Conservation (phyloP, 2,113 vertebrate genomes). For the Megaleporinus macrocephalus region DNA sequence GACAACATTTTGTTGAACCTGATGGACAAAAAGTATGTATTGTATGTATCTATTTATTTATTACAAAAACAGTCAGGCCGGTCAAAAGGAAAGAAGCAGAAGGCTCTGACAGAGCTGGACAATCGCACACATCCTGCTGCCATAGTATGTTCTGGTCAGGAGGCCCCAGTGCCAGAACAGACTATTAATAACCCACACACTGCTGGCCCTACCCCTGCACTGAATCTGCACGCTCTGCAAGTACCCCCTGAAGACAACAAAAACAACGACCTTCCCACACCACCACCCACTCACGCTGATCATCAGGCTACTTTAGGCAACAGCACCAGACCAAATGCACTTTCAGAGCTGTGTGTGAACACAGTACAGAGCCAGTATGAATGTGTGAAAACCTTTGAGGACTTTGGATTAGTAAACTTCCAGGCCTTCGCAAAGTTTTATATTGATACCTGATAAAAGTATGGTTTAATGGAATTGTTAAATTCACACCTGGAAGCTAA, state of each 20-base stretch:
- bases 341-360: slow-evolving; percentile 10
- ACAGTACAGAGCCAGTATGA: not conserved
- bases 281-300: slow-evolving; percentile 63
- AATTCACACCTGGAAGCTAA: not conserved
- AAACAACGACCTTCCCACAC: slow-evolving; percentile 74
- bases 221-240: slow-evolving; percentile 66
- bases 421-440: not conserved
- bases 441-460: not conserved
- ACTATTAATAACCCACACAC: slow-evolving; percentile 69
- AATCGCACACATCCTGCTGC: slow-evolving; percentile 14
- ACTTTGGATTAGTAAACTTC: not conserved
- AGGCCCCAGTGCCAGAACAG: slow-evolving; percentile 67
- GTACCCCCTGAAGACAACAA: slow-evolving; percentile 67
- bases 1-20: too few species aligned
- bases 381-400: not conserved
- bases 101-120: slow-evolving; percentile 27
- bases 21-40: too few species aligned
- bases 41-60: not conserved
- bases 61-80: slow-evolving; percentile 2
- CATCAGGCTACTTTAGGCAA: slow-evolving; percentile 61
- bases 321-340: slow-evolving; percentile 52
- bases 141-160: slow-evolving; percentile 58
- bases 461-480: not conserved
- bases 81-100: slow-evolving; percentile 18
- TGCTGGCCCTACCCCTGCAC: slow-evolving; percentile 54